A percentile compares a stretch with the other conserved stretches of the same genome.
Evolutionary conservation across 2,113 vertebrate genomes (phyloP).

Genomic region (Gambusia holbrooki): DNA sequence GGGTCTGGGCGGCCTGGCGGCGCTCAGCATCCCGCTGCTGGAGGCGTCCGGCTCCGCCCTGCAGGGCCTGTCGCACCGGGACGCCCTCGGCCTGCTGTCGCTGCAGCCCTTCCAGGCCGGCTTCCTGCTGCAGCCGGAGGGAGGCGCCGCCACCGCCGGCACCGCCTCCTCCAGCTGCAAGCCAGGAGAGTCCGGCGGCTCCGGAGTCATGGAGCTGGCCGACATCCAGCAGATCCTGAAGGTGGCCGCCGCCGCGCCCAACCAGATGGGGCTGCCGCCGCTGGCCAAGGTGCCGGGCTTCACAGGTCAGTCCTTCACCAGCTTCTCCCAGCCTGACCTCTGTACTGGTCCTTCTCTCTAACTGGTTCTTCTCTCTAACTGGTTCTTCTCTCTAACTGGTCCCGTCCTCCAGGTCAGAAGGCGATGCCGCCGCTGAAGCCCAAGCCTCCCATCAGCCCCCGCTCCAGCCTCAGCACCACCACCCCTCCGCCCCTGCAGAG

Average conservation of each 20-base stretch:
- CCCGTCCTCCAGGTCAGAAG: conserved; percentile 69
- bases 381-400: neutral
- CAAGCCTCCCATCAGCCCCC: conserved; percentile 90
- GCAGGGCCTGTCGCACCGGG: conserved; percentile 86
- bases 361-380: neutral
- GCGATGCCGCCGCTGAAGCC: conserved; percentile 93
- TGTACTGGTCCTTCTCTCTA: neutral
- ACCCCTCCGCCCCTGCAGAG: conserved; percentile 91
- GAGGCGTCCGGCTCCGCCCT: conserved; percentile 80
- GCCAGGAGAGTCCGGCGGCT: conserved; percentile 59
- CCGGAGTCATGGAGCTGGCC: conserved; percentile 84
- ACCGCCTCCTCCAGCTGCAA: conserved; percentile 82
- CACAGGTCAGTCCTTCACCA: neutral
- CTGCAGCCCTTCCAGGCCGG: conserved; percentile 92
- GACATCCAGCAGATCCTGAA: conserved; percentile 98
- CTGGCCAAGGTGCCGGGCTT: conserved; percentile 87
- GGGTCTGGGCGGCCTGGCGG: conserved; percentile 56
- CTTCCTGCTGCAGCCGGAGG: conserved; percentile 92
- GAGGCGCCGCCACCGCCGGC: conserved; percentile 81
- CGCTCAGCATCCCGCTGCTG: conserved; percentile 85
- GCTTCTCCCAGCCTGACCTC: neutral
- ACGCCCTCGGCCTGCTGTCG: conserved; percentile 86
- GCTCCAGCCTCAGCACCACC: conserved; percentile 87
- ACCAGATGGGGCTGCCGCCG: conserved; percentile 88
- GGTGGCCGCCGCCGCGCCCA: conserved; percentile 87